Percentiles rank a stretch among this genome's conserved stretches.
phyloP scores from a whole-genome alignment of 2,888 invertebrate genomes.

The Agonopterix heracliana region DNA sequence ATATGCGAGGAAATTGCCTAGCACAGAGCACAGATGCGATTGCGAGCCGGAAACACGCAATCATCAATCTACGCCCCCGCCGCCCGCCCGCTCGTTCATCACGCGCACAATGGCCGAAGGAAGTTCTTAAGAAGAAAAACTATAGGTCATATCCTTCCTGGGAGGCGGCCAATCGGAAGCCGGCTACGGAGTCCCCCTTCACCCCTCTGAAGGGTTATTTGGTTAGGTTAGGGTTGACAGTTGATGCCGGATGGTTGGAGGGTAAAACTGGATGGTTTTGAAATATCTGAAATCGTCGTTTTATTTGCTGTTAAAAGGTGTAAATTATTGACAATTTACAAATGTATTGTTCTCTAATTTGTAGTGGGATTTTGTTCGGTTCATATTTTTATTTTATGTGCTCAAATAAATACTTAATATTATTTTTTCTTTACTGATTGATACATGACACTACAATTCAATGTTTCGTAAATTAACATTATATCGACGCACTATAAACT shows the following conservation, averaged over 20 bases:
- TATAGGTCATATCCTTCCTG: conserved; percentile 77
- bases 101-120: conserved; percentile 72
- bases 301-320: no score
- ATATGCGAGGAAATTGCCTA: conserved; percentile 71
- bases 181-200: conserved; percentile 28
- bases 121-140: conserved; percentile 77
- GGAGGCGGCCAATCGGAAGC: conserved; percentile 72
- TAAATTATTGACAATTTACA: no score
- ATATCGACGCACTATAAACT: no score
- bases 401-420: no score
- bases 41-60: conserved; percentile 63
- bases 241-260: background rate
- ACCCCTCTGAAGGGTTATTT: conserved; percentile 49
- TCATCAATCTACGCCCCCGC: conserved; percentile 66
- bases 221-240: conserved; percentile 38
- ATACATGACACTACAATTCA: no score
- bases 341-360: no score
- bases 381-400: no score
- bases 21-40: conserved; percentile 57
- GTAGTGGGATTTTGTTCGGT: no score
- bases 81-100: conserved; percentile 55
- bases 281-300: no score
- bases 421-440: no score
- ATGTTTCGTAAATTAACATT: no score
- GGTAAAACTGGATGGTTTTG: background rate